Percentiles rank a stretch among this genome's conserved stretches.
These are phyloP conservation scores for Acrocephalus scirpaceus DNA, from an alignment of 2,797 vertebrate genomes.

Conservation along the genomic window DNA sequence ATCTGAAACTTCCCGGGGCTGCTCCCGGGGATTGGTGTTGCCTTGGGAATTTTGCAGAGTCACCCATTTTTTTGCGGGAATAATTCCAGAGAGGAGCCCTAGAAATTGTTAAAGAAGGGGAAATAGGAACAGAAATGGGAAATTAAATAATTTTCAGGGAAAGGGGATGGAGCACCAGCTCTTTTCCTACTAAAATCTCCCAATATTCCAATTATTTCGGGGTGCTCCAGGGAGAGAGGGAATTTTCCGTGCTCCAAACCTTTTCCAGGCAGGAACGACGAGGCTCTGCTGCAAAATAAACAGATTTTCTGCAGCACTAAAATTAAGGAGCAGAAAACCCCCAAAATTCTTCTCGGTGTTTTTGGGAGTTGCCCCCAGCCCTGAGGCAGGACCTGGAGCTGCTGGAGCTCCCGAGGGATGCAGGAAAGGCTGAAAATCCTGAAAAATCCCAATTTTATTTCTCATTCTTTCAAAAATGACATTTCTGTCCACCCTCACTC, in stretches of 20 bases:
- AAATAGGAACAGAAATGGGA: neutral
- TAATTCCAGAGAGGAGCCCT: neutral
- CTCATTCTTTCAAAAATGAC: neutral
- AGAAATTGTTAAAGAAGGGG: neutral
- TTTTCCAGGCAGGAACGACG: fast-evolving
- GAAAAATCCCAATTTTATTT: neutral
- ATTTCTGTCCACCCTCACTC: too few species aligned
- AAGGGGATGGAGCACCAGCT: fast-evolving
- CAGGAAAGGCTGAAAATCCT: neutral
- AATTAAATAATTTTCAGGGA: neutral
- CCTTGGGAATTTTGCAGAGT: neutral
- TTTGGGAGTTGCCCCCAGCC: neutral
- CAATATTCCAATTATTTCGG: neutral
- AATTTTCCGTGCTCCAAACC: neutral
- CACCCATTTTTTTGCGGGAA: neutral
- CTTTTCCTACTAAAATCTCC: neutral
- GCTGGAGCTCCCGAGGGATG: too few species aligned
- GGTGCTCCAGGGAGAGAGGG: neutral
- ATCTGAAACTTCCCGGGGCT: neutral
- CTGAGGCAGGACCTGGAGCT: neutral
- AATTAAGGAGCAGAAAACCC: neutral
- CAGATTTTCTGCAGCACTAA: neutral
- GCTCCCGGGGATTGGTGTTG: neutral
- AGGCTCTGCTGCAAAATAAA: neutral
- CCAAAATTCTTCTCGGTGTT: neutral